Percentiles rank a stretch among this genome's conserved stretches.
These are phyloP conservation scores for Hypselothyrea guttata DNA, from an alignment of 2,888 invertebrate genomes.

Conservation along the genomic window DNA sequence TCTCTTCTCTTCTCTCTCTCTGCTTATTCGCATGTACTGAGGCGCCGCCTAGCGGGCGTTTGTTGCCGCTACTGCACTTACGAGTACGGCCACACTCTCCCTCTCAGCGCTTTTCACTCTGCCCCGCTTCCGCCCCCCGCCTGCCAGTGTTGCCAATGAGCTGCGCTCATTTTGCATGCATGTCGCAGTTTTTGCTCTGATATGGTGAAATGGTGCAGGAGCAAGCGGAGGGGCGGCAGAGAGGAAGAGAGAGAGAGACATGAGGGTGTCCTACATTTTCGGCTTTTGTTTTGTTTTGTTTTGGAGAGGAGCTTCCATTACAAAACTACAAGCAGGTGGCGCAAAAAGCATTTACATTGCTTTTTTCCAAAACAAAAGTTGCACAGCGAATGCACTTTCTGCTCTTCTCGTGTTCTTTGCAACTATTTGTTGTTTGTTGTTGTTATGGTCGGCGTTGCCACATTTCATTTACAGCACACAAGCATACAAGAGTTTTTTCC, in stretches of 20 bases:
- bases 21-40: slow-evolving; percentile 40
- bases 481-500: slow-evolving; percentile 43
- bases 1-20: slow-evolving; percentile 13
- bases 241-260: background rate
- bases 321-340: slow-evolving; percentile 53
- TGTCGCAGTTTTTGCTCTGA: slow-evolving; percentile 55
- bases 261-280: slow-evolving; percentile 57
- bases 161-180: slow-evolving; percentile 70
- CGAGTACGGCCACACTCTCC: background rate
- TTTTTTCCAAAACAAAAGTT: slow-evolving; percentile 52
- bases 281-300: slow-evolving; percentile 53
- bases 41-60: slow-evolving; percentile 70
- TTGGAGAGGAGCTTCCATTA: slow-evolving; percentile 23
- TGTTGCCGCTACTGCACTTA: slow-evolving; percentile 21
- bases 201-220: slow-evolving; percentile 33
- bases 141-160: slow-evolving; percentile 30
- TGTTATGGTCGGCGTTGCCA: slow-evolving; percentile 26
- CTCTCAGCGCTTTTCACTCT: background rate
- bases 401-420: slow-evolving; percentile 23
- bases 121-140: background rate
- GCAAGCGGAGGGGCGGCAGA: slow-evolving; percentile 3
- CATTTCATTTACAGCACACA: slow-evolving; percentile 53
- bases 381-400: slow-evolving; percentile 51
- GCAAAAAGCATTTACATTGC: slow-evolving; percentile 47
- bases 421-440: slow-evolving; percentile 20